These are phyloP conservation scores for Diabrotica undecimpunctata DNA, from an alignment of 1,140 invertebrate genomes.

Conservation along the genomic window DNA sequence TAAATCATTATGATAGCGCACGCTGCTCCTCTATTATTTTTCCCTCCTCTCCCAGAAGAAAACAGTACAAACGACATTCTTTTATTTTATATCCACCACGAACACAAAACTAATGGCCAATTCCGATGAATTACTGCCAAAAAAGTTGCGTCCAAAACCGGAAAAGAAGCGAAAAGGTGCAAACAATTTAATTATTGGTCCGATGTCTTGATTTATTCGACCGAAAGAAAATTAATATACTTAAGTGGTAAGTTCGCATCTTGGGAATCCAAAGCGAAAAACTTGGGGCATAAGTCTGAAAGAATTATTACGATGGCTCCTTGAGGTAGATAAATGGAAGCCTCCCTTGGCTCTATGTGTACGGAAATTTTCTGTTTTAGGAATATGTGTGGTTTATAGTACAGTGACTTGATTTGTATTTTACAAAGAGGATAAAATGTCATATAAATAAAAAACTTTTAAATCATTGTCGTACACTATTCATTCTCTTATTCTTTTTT, in stretches of 20 bases:
- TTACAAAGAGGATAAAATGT: not conserved
- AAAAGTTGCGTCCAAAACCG: not conserved
- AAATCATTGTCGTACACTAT: too few species aligned
- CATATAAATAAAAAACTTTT: not conserved
- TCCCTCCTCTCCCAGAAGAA: not conserved
- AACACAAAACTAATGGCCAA: not conserved
- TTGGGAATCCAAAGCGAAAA: constrained; percentile 9
- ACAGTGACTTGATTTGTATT: not conserved
- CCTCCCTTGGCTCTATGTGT: not conserved
- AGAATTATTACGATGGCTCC: constrained; percentile 16
- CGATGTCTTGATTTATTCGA: not conserved
- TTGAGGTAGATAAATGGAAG: constrained; percentile 14
- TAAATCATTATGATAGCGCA: too few species aligned
- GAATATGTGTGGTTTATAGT: constrained; percentile 2
- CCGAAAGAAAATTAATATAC: constrained; percentile 17
- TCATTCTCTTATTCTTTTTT: too few species aligned
- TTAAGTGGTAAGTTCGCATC: constrained; percentile 13
- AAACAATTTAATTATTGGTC: constrained; percentile 17
- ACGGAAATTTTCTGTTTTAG: not conserved
- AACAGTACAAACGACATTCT: not conserved
- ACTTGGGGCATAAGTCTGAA: constrained; percentile 11
- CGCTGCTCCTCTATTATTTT: too few species aligned
- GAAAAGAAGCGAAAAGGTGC: constrained; percentile 7
- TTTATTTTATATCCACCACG: not conserved
- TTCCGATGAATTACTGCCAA: not conserved